These are phyloP conservation scores for Nymphalis urticae DNA, from an alignment of 2,888 invertebrate genomes.

Conservation along the genomic window DNA sequence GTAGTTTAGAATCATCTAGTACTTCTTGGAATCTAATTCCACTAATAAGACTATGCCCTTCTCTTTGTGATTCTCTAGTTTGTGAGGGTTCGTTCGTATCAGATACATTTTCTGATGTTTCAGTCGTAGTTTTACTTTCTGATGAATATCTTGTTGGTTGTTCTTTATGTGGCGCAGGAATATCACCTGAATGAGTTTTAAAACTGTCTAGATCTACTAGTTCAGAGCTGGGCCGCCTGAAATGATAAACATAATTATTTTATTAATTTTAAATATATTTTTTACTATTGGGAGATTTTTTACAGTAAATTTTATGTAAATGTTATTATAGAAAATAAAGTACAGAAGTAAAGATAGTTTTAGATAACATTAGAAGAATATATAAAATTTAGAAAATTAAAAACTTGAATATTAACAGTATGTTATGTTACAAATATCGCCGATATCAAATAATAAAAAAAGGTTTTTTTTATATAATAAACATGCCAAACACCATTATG, in stretches of 20 bases:
- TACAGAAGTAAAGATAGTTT: not conserved
- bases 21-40: conserved; percentile 69
- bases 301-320: not conserved
- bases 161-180: conserved; percentile 79
- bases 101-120: conserved; percentile 74
- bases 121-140: conserved; percentile 78
- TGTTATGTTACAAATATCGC: no score
- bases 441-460: not conserved
- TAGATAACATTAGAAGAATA: not conserved
- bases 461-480: not conserved
- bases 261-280: not conserved
- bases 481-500: not conserved
- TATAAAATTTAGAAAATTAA: not conserved
- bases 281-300: not conserved
- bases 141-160: conserved; percentile 71
- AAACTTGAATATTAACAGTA: not conserved
- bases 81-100: conserved; percentile 57
- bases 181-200: conserved; percentile 85
- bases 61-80: conserved; percentile 61
- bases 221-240: conserved; percentile 88
- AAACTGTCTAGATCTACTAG: conserved; percentile 91
- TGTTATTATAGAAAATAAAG: no score
- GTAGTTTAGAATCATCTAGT: conserved; percentile 69
- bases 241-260: conserved; percentile 39
- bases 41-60: conserved; percentile 69